A percentile compares a stretch with the other conserved stretches of the same genome.
These are phyloP conservation scores for Helicoverpa zea DNA, from an alignment of 1,140 invertebrate genomes.

Conservation along the genomic window DNA sequence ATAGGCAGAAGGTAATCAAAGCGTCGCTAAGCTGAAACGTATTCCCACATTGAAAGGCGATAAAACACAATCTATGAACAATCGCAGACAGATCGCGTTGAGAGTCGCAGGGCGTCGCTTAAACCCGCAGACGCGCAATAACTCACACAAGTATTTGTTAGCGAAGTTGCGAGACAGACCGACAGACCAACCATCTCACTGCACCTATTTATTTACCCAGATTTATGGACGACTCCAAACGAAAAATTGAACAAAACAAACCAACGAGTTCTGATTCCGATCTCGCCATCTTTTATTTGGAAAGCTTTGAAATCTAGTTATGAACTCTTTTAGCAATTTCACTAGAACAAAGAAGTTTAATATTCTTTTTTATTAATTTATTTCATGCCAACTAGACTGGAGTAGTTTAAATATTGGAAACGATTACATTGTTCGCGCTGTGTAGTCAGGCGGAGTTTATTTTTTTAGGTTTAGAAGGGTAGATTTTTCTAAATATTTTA, in stretches of 20 bases:
- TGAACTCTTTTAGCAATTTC: slow-evolving; percentile 3
- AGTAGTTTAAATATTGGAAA: no score
- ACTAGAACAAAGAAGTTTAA: neutral
- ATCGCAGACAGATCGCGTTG: neutral
- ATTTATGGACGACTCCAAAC: slow-evolving; percentile 38
- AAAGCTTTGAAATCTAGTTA: slow-evolving; percentile 31
- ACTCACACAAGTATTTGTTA: slow-evolving; percentile 49
- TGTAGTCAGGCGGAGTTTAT: no score
- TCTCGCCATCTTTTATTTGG: slow-evolving; percentile 13
- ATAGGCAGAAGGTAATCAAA: no score
- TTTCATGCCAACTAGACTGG: neutral
- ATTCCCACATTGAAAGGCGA: neutral
- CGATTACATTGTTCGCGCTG: no score
- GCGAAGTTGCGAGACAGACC: slow-evolving; percentile 24
- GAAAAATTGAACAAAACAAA: slow-evolving; percentile 22
- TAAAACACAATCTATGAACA: neutral
- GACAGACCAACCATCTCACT: slow-evolving; percentile 7
- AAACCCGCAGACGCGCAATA: slow-evolving; percentile 25
- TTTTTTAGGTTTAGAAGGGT: no score
- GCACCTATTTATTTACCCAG: slow-evolving; percentile 40
- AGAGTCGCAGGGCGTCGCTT: slow-evolving; percentile 13
- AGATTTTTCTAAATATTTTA: no score
- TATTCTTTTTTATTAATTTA: neutral
- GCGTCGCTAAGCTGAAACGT: no score
- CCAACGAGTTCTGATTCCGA: neutral